Evolutionary conservation across 2,113 vertebrate genomes (phyloP).

Genomic region (Empidonax alnorum): DNA sequence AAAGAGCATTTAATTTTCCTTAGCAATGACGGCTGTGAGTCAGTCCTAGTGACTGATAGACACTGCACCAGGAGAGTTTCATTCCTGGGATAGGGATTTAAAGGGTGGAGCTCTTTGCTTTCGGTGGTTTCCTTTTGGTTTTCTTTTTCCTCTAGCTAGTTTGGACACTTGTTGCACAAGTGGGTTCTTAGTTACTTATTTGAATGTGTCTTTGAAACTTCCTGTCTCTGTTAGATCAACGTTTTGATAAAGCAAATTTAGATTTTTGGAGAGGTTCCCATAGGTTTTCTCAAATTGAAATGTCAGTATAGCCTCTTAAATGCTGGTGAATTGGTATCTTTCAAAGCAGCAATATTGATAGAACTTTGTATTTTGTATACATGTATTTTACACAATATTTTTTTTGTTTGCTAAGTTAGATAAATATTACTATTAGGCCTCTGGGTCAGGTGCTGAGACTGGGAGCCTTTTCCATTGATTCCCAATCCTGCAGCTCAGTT

Average conservation of each 20-base stretch:
- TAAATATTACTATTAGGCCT: background rate
- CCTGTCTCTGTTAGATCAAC: accelerated
- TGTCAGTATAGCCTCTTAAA: background rate
- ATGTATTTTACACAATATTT: background rate
- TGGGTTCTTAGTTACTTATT: background rate
- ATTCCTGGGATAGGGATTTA: background rate
- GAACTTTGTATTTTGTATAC: background rate
- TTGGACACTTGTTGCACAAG: background rate
- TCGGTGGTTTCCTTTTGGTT: background rate
- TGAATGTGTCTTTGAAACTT: background rate
- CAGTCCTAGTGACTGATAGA: background rate
- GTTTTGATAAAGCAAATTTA: background rate
- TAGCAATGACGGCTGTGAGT: background rate
- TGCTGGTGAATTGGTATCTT: background rate
- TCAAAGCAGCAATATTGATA: background rate
- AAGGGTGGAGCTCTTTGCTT: background rate
- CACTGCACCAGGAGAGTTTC: background rate
- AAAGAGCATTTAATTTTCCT: background rate
- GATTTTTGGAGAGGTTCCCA: background rate
- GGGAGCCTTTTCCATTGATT: background rate
- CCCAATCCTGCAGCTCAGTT: background rate
- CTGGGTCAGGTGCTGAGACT: background rate
- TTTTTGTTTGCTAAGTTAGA: background rate
- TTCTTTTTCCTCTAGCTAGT: background rate
- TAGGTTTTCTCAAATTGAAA: background rate